Evolutionary conservation across 2,113 vertebrate genomes (phyloP).

Genomic region (Mandrillus leucophaeus): DNA sequence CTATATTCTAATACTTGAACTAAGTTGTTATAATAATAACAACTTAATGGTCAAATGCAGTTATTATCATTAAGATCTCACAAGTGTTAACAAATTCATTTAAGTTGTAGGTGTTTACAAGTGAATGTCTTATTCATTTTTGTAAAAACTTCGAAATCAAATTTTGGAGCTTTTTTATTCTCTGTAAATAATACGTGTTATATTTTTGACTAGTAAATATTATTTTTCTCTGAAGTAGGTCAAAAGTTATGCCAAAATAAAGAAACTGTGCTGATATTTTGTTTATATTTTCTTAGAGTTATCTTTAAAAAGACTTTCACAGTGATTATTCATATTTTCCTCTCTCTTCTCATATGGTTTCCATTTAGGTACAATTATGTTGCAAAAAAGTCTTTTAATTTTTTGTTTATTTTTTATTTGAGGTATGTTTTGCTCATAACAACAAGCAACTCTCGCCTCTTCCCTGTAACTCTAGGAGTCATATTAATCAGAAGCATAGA

Average conservation of each 20-base stretch:
- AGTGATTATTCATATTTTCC: slow-evolving; percentile 40
- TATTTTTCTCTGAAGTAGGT: neutral
- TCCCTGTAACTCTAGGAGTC: neutral
- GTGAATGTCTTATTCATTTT: neutral
- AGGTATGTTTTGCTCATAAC: slow-evolving; percentile 30
- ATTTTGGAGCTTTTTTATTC: neutral
- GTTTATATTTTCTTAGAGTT: slow-evolving; percentile 28
- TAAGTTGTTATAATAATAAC: no score
- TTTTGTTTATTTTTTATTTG: slow-evolving; percentile 50
- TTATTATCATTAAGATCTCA: neutral
- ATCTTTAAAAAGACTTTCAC: slow-evolving; percentile 12
- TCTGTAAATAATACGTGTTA: no score
- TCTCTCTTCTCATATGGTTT: slow-evolving; percentile 25
- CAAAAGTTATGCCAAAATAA: slow-evolving; percentile 35
- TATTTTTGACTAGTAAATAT: neutral
- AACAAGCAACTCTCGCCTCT: neutral
- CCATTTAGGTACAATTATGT: slow-evolving; percentile 9
- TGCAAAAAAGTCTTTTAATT: neutral
- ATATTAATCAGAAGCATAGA: neutral
- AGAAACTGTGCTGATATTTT: slow-evolving; percentile 14
- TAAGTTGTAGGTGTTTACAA: neutral
- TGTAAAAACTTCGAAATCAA: neutral
- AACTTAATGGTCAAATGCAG: neutral
- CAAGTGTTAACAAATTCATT: neutral
- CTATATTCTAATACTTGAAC: no score